Evolutionary conservation across 2,113 vertebrate species (phyloP).

Genomic region (Podilymbus podiceps): DNA sequence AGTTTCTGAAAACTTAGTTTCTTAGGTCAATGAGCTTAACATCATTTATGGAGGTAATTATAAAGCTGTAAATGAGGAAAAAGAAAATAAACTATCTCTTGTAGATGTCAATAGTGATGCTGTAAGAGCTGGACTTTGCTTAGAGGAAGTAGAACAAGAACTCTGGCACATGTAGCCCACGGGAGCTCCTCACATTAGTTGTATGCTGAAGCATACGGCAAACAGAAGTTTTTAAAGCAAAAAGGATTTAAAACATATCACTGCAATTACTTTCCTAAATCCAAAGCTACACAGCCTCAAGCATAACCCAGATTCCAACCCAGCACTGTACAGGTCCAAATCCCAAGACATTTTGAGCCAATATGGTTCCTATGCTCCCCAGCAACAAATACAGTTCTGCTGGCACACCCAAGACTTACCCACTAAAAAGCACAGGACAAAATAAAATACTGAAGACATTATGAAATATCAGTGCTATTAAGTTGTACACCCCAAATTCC

Average conservation of each 20-base stretch:
- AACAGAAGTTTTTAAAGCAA: background rate
- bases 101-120: background rate
- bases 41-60: background rate
- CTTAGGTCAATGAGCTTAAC: background rate
- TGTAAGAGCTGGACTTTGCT: background rate
- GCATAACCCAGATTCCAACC: background rate
- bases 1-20: background rate
- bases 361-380: background rate
- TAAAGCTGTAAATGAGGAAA: background rate
- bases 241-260: background rate
- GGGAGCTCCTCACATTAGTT: background rate
- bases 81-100: background rate
- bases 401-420: background rate
- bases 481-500: background rate
- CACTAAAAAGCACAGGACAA: background rate
- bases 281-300: background rate
- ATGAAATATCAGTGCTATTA: background rate
- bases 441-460: background rate
- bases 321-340: background rate
- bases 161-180: background rate
- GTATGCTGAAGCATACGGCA: background rate
- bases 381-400: background rate
- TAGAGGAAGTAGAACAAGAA: background rate
- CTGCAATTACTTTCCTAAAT: background rate
- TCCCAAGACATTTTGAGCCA: background rate